phyloP scores from a whole-genome alignment of 1,140 invertebrate genomes.

The Gryon sp. region DNA sequence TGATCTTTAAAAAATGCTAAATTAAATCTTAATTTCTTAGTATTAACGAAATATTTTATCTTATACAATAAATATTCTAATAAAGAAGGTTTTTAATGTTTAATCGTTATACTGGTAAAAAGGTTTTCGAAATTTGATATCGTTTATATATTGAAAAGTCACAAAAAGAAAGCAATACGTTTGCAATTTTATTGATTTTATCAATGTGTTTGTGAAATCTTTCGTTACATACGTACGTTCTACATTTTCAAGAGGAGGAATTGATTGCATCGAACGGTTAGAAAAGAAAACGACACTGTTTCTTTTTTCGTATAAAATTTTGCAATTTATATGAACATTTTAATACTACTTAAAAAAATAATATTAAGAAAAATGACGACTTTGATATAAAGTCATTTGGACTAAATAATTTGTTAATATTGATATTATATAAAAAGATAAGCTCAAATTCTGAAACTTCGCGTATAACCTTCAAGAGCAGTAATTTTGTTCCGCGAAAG shows the following conservation, averaged over 20 bases:
- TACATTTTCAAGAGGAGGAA: slow-evolving; percentile 8
- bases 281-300: slow-evolving; percentile 5
- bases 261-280: slow-evolving; percentile 19
- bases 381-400: too few species aligned
- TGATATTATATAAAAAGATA: too few species aligned
- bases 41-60: too few species aligned
- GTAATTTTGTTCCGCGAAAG: slow-evolving; percentile 31
- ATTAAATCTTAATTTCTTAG: too few species aligned
- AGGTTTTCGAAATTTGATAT: not conserved
- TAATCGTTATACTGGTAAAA: too few species aligned
- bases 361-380: too few species aligned
- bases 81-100: too few species aligned
- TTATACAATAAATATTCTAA: too few species aligned
- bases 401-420: too few species aligned
- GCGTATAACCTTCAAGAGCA: not conserved
- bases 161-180: slow-evolving; percentile 4
- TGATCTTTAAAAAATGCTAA: too few species aligned
- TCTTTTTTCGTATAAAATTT: slow-evolving; percentile 12
- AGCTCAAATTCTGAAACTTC: not conserved
- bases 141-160: slow-evolving; percentile 5
- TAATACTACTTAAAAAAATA: too few species aligned
- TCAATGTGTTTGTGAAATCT: slow-evolving; percentile 21
- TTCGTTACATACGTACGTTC: slow-evolving; percentile 11
- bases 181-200: slow-evolving; percentile 24
- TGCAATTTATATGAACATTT: too few species aligned